Base-by-base conservation (phyloP, 2,797 vertebrate genomes). In the Catharus ustulatus region DNA sequence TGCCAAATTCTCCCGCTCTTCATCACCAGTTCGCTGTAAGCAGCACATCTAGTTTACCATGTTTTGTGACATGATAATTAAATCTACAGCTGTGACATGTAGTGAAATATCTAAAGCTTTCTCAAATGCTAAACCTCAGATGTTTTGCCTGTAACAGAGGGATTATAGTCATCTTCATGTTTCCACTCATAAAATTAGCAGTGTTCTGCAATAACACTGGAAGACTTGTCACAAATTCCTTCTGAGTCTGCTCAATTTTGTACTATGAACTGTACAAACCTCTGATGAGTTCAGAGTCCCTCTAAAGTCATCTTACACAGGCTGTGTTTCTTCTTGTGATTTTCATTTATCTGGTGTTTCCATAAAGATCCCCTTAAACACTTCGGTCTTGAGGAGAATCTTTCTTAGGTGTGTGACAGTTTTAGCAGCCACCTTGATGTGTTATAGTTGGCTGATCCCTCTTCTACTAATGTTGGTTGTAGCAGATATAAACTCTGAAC, bases 41-140 rank as follows among this genome's bases (percentile, higher is more conserved):
- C 84, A 91, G 36, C 42, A 67, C 57, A 21, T 84, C 85, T 52
- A 51, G 58, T 87, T 89, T 93, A 42, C 64, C 18, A 0, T 58
- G 62, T 89, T 94, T 91, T 77, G 68, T 91, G 87, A 68, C 43
- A 9, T 10, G 49, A n/a, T 93, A 92, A 91, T 94, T 91, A 64
- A 92, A 85, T 92, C 64, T 64, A 42, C 36, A 8, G 13, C 72
- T 89, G 42, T 75, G 58, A 34, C 82, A 85, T 51, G 23, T 36
- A 63, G 61, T 38, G 67, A 78, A 81, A 36, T 20, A 43, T 78
- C 74, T 80, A 68, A 83, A 85, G 49, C 38, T 68, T 62, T 75
- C 72, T 75, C n/a, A 71, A 40, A 55, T 85, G 22, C 58, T 10
- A 3, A 94, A 4, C 38, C 62, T 83, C 26, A 48, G 59, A 64